A percentile compares a stretch with the other conserved stretches of the same genome.
Conservation (phyloP, 2,888 invertebrate species). For the Gryllus longicercus region DNA sequence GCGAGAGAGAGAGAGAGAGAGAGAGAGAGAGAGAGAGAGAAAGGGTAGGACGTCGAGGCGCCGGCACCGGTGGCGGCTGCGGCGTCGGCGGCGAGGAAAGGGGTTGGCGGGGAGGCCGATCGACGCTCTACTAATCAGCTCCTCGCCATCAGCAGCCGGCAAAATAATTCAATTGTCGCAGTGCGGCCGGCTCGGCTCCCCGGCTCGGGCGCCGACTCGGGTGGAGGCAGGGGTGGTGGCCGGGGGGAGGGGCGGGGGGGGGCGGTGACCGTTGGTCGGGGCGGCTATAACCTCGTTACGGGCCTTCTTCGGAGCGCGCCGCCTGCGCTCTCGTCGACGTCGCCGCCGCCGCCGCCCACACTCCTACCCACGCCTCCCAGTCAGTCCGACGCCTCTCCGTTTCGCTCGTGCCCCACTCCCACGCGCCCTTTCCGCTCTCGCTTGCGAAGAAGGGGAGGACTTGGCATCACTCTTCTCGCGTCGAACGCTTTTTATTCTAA, state of each 20-base stretch:
- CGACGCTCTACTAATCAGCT: constrained; percentile 7
- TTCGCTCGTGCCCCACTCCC: background rate
- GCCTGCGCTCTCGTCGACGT: background rate
- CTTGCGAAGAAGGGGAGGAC: background rate
- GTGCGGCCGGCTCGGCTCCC: background rate
- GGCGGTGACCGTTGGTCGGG: background rate
- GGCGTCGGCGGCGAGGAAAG: background rate
- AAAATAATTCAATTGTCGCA: constrained; percentile 17
- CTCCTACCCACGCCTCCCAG: no score
- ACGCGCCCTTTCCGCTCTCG: background rate
- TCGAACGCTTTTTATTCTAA: no score
- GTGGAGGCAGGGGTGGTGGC: background rate
- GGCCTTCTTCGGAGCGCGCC: background rate
- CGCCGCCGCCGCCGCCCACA: background rate
- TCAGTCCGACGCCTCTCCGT: no score
- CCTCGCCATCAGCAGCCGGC: constrained; percentile 7
- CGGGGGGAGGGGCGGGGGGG: background rate
- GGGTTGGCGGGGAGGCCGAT: background rate
- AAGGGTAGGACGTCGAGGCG: background rate
- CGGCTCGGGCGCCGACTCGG: background rate
- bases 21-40: no score
- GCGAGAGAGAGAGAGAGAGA: background rate
- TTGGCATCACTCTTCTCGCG: no score
- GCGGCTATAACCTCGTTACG: constrained; percentile 6
- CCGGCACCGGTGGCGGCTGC: background rate